These are phyloP conservation scores for Triops cancriformis DNA, from an alignment of 1,140 invertebrate species.

Conservation along the genomic window DNA sequence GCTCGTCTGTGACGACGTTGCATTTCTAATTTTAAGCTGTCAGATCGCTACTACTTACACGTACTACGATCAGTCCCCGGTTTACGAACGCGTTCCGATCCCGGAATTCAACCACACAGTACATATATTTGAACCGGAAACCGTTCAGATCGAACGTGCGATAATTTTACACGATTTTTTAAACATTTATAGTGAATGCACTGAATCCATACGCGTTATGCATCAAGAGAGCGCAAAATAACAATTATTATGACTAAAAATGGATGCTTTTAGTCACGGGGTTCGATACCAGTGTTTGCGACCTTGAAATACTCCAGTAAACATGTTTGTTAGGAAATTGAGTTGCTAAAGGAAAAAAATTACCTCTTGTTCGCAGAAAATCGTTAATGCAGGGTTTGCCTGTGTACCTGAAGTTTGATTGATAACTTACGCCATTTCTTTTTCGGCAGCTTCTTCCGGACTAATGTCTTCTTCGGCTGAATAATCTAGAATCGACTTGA, in stretches of 20 bases:
- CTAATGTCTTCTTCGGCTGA: slow-evolving; percentile 94
- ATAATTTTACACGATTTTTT: too few species aligned
- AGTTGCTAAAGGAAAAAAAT: neutral
- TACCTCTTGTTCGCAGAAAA: neutral
- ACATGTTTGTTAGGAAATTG: neutral
- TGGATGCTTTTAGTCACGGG: too few species aligned
- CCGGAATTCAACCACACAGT: too few species aligned
- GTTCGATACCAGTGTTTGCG: too few species aligned
- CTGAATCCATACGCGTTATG: too few species aligned
- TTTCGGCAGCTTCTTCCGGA: slow-evolving; percentile 77
- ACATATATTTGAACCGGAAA: too few species aligned
- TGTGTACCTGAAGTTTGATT: neutral
- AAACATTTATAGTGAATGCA: too few species aligned
- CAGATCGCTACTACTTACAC: neutral
- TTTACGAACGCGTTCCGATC: too few species aligned
- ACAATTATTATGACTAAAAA: too few species aligned
- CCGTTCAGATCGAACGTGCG: too few species aligned
- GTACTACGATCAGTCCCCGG: neutral
- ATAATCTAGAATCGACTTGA: slow-evolving; percentile 97
- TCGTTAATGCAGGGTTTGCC: neutral
- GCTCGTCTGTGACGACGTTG: neutral
- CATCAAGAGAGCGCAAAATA: too few species aligned
- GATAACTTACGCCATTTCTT: slow-evolving; percentile 75
- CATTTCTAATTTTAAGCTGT: neutral
- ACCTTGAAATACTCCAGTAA: too few species aligned